Conservation (phyloP, 2,113 vertebrate genomes). For the Baryphthengus martii region DNA sequence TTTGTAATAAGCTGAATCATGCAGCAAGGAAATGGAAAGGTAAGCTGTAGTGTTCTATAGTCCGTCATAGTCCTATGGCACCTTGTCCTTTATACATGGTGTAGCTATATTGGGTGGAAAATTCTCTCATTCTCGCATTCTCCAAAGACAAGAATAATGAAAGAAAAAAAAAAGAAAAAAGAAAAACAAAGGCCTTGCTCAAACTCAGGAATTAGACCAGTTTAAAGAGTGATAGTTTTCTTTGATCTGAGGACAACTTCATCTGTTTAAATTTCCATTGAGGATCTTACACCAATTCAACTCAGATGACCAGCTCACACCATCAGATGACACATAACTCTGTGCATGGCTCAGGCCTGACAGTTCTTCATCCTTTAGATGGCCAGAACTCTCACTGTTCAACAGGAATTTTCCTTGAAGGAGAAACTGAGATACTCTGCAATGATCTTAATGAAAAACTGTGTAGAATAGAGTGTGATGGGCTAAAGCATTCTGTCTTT, state of each 20-base stretch:
- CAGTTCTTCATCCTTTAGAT: background rate
- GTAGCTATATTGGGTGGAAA: background rate
- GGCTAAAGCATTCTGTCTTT: background rate
- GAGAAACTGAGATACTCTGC: background rate
- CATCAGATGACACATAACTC: background rate
- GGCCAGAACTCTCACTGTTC: background rate
- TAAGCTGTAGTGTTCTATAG: background rate
- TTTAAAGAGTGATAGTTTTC: background rate
- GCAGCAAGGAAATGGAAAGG: background rate
- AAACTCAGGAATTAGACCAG: background rate
- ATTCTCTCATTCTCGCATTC: background rate
- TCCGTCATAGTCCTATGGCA: background rate
- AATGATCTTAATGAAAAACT: background rate
- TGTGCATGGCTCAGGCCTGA: background rate
- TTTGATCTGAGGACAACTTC: background rate
- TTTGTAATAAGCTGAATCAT: background rate
- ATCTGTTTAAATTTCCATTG: background rate
- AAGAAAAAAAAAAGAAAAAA: background rate
- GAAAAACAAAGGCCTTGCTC: background rate
- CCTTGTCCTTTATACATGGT: background rate
- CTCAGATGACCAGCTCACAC: background rate
- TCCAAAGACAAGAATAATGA: background rate
- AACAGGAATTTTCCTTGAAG: background rate
- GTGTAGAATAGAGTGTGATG: background rate
- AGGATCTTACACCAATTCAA: background rate